Evolutionary conservation across 2,797 vertebrate genomes (phyloP), one percentile per base, ranked within the genome.

Genomic region (Channa striata): DNA sequence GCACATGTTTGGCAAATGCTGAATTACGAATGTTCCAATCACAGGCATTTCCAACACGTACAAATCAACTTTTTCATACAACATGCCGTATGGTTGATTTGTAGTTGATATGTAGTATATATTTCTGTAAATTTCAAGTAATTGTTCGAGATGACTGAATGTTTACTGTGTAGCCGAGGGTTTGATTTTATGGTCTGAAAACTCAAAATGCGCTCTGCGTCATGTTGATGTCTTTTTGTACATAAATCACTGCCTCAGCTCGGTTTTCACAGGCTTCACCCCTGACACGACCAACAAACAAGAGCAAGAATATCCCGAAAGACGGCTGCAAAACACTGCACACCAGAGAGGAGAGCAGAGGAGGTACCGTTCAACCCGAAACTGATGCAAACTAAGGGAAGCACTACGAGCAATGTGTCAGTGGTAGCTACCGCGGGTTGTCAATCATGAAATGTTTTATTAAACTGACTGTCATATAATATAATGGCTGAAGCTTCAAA

Each of bases 211-310:
- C 33, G 47, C 16, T 39, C 20, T 5, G 7, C 21, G 12, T 16
- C 53, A 8, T 44, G 47, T 43, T 64, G 30, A 25, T 53, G 51
- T 19, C 19, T 56, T 19, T 58, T 67, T 49, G 25, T 48, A 53
- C 11, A 77, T 67, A 59, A 62, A 78, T 78, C 62, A 63, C 48
- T 47, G 56, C 44, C 37, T 21, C 44, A 16, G 51, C 47, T 52
- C 42, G n/a, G 6, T 51, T 69, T 59, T 47, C 6, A 17, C 23
- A 17, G 56, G 10, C 50, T 67, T 73, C 43, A 72, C 44, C 21
- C 14, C 19, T 54, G 43, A 53, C 37, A 72, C n/a, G 21, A 14
- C 11, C 44, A 17, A 40, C n/a, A 65, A 72, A 70, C 51, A 68
- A 49, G 46, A 50, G 25, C 34, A 46, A 62, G 42, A 37, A 12